phyloP scores from a whole-genome alignment of 1,140 invertebrate genomes.

The Caenorhabditis brenneri region DNA sequence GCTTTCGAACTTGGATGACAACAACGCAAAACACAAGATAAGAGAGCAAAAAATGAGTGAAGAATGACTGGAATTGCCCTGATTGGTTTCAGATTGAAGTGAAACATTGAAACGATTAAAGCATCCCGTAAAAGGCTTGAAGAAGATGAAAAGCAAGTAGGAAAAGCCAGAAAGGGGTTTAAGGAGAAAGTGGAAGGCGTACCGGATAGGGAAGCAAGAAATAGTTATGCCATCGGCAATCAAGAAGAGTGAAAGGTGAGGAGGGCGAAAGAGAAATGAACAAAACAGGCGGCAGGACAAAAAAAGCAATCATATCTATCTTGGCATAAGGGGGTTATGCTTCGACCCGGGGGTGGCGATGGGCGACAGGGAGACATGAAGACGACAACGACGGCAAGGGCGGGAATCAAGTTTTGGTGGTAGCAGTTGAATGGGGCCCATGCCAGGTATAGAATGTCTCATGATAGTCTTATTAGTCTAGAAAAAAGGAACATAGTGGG shows the following conservation, averaged over 20 bases:
- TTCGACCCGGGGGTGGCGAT: not conserved
- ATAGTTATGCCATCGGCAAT: constrained; percentile 29
- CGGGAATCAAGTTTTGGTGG: constrained; percentile 28
- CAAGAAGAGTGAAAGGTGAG: constrained; percentile 39
- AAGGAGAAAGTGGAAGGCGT: not conserved
- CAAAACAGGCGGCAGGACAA: constrained; percentile 20
- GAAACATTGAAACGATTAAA: constrained; percentile 4
- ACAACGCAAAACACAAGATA: not conserved
- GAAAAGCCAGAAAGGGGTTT: not conserved
- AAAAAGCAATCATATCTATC: constrained; percentile 41
- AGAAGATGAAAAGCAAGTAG: not conserved
- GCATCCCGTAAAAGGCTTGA: not conserved
- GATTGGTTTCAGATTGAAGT: constrained; percentile 15
- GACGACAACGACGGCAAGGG: not conserved
- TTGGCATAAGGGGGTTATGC: constrained; percentile 17
- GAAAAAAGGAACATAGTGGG: not conserved
- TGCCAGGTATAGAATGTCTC: constrained; percentile 10
- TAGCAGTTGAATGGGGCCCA: not conserved
- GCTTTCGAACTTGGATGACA: not conserved
- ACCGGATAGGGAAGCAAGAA: not conserved
- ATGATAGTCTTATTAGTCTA: constrained; percentile 31
- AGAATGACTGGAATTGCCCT: not conserved
- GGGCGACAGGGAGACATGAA: not conserved
- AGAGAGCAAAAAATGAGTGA: too few relatives aligned
- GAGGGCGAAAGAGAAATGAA: constrained; percentile 26